Conservation (phyloP, 1,140 invertebrate genomes). For the Megalonaias nervosa region DNA sequence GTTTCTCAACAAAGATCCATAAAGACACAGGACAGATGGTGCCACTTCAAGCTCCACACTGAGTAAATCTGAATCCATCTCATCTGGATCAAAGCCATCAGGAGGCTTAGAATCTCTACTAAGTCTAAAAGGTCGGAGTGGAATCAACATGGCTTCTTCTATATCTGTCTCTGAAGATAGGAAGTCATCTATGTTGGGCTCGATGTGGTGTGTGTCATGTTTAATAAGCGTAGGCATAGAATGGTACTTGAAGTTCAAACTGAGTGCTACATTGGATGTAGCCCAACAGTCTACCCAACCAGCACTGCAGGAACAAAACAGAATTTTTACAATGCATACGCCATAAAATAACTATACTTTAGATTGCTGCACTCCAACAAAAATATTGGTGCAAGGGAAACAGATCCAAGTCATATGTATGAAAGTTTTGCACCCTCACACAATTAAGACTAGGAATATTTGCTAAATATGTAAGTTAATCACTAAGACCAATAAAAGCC, state of each 20-base stretch:
- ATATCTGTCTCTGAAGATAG: slow-evolving; percentile 31
- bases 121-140: slow-evolving; percentile 81
- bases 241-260: slow-evolving; percentile 92
- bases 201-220: slow-evolving; percentile 26
- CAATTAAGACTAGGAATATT: too few relatives aligned
- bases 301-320: slow-evolving; percentile 70
- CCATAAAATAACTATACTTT: too few relatives aligned
- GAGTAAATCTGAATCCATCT: slow-evolving; percentile 87
- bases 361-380: too few relatives aligned
- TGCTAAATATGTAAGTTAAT: too few relatives aligned
- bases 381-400: too few relatives aligned
- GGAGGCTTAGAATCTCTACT: slow-evolving; percentile 33
- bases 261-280: slow-evolving; percentile 92
- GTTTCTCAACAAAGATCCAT: slow-evolving; percentile 90
- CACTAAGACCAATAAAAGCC: too few relatives aligned
- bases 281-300: slow-evolving; percentile 98
- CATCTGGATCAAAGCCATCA: slow-evolving; percentile 87
- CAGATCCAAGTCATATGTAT: too few relatives aligned
- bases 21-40: slow-evolving; percentile 88
- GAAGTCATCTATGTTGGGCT: background rate
- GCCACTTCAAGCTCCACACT: slow-evolving; percentile 94
- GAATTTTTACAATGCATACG: background rate
- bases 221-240: slow-evolving; percentile 77
- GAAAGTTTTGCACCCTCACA: too few relatives aligned
- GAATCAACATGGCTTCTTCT: slow-evolving; percentile 91